These are phyloP conservation scores for Panopea generosa DNA, from an alignment of 2,888 invertebrate species.

Conservation along the genomic window DNA sequence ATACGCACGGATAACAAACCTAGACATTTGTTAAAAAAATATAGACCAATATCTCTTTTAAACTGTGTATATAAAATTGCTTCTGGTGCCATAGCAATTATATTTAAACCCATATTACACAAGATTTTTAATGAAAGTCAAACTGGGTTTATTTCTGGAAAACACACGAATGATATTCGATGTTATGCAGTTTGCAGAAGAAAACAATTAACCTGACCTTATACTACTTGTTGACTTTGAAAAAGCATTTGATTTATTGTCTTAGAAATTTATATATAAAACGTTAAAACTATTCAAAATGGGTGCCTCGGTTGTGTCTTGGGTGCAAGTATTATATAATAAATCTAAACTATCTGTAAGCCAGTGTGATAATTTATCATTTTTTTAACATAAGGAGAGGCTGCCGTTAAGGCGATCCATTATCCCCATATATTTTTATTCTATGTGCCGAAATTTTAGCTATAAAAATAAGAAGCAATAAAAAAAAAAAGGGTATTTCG, in stretches of 20 bases:
- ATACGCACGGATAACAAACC: too few species aligned
- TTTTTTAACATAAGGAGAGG: neutral
- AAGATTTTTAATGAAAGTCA: too few species aligned
- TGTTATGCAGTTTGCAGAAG: constrained; percentile 31
- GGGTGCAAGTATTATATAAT: neutral
- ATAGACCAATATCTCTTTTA: too few species aligned
- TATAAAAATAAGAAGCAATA: too few species aligned
- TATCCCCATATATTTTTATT: too few species aligned
- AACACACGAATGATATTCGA: constrained; percentile 39
- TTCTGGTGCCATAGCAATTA: too few species aligned
- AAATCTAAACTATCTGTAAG: neutral
- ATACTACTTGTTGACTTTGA: constrained; percentile 32
- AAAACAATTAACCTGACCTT: constrained; percentile 18
- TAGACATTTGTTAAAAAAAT: too few species aligned
- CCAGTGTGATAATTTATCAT: neutral
- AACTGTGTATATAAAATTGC: too few species aligned
- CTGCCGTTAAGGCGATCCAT: too few species aligned
- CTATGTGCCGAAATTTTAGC: too few species aligned
- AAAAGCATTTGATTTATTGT: constrained; percentile 46
- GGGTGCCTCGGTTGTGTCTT: constrained; percentile 12
- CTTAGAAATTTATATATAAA: constrained; percentile 31
- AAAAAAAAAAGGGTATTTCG: neutral
- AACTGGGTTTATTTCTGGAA: constrained; percentile 8
- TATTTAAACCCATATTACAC: too few species aligned
- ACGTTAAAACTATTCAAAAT: constrained; percentile 20